phyloP scores from a whole-genome alignment of 2,113 vertebrate species.

The Phainopepla nitens region DNA sequence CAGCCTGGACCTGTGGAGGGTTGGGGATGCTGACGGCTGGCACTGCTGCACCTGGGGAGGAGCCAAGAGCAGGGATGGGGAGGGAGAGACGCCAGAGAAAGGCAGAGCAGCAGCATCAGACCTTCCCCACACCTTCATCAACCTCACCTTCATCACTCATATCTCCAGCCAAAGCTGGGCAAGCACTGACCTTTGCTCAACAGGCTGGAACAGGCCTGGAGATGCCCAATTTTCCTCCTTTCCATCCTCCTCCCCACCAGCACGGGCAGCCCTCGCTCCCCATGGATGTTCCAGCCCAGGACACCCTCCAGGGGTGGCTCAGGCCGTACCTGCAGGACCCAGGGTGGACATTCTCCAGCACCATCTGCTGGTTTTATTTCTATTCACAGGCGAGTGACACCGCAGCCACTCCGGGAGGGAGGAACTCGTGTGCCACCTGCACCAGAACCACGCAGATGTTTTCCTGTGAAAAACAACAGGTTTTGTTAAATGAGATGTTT shows the following conservation, averaged over 20 bases:
- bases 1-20: fast-evolving
- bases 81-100: fast-evolving
- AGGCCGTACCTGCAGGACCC: neutral
- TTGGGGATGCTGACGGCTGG: neutral
- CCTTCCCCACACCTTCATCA: neutral
- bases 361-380: conserved; percentile 2
- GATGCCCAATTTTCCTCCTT: fast-evolving
- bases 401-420: neutral
- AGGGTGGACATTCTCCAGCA: neutral
- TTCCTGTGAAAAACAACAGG: neutral
- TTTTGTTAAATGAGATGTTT: neutral
- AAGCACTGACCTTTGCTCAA: fast-evolving
- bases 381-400: neutral
- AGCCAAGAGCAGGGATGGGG: neutral
- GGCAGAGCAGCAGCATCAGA: neutral
- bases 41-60: neutral
- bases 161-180: neutral
- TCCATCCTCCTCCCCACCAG: too few species aligned
- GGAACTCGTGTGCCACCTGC: neutral
- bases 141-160: neutral
- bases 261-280: fast-evolving
- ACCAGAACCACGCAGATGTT: neutral
- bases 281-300: fast-evolving
- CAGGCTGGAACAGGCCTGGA: neutral
- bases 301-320: fast-evolving